Evolutionary conservation across 1,140 invertebrate genomes (phyloP).

Genomic region (Wiebesia pumilae): DNA sequence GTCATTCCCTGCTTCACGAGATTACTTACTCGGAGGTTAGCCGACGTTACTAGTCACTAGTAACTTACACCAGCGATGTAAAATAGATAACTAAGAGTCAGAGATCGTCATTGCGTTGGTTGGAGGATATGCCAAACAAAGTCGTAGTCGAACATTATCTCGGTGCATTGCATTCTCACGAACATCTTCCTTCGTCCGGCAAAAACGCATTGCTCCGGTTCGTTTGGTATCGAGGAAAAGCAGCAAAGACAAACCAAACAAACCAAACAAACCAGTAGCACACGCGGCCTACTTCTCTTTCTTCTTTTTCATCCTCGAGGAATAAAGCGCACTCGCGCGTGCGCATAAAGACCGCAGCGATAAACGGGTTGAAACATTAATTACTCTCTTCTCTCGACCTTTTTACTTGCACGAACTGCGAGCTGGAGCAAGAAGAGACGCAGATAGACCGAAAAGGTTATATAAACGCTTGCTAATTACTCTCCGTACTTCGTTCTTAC

Average conservation of each 20-base stretch:
- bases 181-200: neutral
- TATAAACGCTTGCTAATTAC: neutral
- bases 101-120: too few relatives aligned
- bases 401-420: too few relatives aligned
- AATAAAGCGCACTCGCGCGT: neutral
- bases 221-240: neutral
- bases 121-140: too few relatives aligned
- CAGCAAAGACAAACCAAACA: neutral
- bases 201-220: neutral
- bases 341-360: neutral
- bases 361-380: slow-evolving; percentile 8
- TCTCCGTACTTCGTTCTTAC: neutral
- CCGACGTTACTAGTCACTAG: too few relatives aligned
- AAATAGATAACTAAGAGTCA: too few relatives aligned
- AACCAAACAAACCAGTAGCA: neutral
- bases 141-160: too few relatives aligned
- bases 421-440: too few relatives aligned
- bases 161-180: neutral
- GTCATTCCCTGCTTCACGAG: too few relatives aligned
- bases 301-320: slow-evolving; percentile 9
- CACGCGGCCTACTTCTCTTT: neutral
- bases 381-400: neutral
- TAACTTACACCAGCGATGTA: too few relatives aligned
- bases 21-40: too few relatives aligned
- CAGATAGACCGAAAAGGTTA: neutral